Conservation (phyloP, 2,113 vertebrate species). For the Raphicerus campestris region DNA sequence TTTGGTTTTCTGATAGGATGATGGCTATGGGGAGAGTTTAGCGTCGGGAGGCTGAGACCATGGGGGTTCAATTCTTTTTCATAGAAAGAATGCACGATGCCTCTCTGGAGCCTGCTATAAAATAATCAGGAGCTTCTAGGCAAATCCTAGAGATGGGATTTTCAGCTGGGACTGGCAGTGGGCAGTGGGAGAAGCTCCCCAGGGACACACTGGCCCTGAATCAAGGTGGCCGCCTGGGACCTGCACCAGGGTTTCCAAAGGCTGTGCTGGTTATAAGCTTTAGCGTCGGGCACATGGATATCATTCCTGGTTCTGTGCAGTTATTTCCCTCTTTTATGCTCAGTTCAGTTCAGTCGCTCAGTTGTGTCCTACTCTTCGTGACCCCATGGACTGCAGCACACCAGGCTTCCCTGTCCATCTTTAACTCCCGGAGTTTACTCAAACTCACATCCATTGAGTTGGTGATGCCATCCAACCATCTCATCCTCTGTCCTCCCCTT, state of each 20-base stretch:
- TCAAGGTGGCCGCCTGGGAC: too few species aligned
- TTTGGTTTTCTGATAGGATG: background rate
- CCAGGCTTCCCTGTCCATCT: background rate
- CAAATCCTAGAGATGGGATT: background rate
- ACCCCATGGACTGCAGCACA: background rate
- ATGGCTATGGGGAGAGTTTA: background rate
- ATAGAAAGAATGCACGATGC: background rate
- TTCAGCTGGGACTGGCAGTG: background rate
- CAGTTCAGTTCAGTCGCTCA: background rate
- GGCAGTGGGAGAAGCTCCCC: background rate
- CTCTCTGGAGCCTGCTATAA: background rate
- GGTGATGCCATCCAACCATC: background rate
- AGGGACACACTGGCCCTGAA: background rate
- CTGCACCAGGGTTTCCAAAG: rapidly evolving
- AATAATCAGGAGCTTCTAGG: background rate
- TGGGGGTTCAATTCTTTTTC: background rate
- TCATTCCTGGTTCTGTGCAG: background rate
- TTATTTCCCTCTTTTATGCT: background rate
- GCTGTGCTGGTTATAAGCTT: too few species aligned
- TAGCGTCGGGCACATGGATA: rapidly evolving
- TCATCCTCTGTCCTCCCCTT: background rate
- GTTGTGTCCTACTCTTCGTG: background rate
- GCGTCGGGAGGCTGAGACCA: background rate
- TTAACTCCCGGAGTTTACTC: background rate
- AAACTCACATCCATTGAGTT: background rate